These are phyloP conservation scores for Drosophila sulfurigaster DNA, from an alignment of 1,140 invertebrate species.

Conservation along the genomic window DNA sequence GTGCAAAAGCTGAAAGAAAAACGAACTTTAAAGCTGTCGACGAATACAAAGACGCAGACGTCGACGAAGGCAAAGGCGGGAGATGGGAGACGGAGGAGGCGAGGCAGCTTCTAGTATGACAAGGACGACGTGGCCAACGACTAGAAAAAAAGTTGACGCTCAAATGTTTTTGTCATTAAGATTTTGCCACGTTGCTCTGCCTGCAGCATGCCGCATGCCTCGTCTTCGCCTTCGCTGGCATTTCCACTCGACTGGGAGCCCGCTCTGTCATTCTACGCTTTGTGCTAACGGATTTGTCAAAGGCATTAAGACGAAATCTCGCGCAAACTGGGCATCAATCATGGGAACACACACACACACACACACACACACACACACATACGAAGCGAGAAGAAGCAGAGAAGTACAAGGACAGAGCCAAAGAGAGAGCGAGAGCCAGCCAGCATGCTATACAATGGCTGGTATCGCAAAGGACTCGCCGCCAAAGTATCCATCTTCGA, in stretches of 20 bases:
- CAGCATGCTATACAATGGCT: conserved; percentile 26
- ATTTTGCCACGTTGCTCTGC: conserved; percentile 55
- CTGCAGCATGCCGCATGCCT: neutral
- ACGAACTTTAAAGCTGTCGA: conserved; percentile 39
- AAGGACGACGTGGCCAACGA: conserved; percentile 38
- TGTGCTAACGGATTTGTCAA: conserved; percentile 80
- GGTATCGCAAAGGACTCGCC: conserved; percentile 34
- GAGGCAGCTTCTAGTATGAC: conserved; percentile 17
- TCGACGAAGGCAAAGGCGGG: no score
- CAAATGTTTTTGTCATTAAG: conserved; percentile 81
- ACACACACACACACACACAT: conserved; percentile 32
- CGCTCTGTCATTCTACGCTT: conserved; percentile 46
- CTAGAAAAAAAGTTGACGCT: conserved; percentile 57
- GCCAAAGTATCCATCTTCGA: conserved; percentile 42
- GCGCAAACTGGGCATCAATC: conserved; percentile 79
- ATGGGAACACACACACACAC: conserved; percentile 54
- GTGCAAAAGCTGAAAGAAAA: conserved; percentile 30
- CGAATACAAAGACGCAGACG: no score
- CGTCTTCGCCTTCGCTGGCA: neutral
- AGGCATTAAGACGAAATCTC: conserved; percentile 81
- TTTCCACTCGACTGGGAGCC: conserved; percentile 12
- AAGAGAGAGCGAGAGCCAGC: neutral
- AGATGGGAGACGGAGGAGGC: no score
- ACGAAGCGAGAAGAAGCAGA: neutral
- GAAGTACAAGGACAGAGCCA: conserved; percentile 23